Conservation (phyloP, 2,888 invertebrate genomes). For the Dastarcus helophoroides region DNA sequence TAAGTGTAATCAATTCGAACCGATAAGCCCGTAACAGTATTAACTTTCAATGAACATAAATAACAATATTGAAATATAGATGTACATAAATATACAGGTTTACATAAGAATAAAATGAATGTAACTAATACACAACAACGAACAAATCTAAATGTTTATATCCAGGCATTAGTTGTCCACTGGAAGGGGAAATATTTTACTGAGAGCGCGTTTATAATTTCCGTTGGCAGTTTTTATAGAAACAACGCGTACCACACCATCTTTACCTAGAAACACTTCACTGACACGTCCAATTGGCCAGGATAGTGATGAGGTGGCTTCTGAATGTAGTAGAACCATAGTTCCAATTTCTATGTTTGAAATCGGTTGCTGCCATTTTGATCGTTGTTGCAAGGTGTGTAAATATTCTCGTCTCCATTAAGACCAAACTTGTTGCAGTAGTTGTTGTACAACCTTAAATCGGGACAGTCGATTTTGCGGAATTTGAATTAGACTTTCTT, state of each 20-base stretch:
- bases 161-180: too few species aligned
- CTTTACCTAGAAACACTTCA: neutral
- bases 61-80: too few species aligned
- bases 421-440: constrained; percentile 17
- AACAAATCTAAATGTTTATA: too few species aligned
- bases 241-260: constrained; percentile 2
- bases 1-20: too few species aligned
- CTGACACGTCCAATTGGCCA: constrained; percentile 5
- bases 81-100: too few species aligned
- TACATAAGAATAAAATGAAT: too few species aligned
- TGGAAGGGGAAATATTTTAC: too few species aligned
- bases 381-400: constrained; percentile 15
- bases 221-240: constrained; percentile 1
- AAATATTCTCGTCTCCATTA: constrained; percentile 19
- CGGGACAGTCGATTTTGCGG: constrained; percentile 12
- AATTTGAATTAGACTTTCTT: constrained; percentile 11
- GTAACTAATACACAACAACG: too few species aligned
- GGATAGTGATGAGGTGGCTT: neutral
- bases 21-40: too few species aligned
- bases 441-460: constrained; percentile 16
- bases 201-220: too few species aligned
- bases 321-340: constrained; percentile 4
- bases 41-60: too few species aligned
- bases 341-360: constrained; percentile 2
- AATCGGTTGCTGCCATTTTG: constrained; percentile 11